Evolutionary conservation across 1,140 invertebrate species (phyloP).

Genomic region (Danaus plexippus): DNA sequence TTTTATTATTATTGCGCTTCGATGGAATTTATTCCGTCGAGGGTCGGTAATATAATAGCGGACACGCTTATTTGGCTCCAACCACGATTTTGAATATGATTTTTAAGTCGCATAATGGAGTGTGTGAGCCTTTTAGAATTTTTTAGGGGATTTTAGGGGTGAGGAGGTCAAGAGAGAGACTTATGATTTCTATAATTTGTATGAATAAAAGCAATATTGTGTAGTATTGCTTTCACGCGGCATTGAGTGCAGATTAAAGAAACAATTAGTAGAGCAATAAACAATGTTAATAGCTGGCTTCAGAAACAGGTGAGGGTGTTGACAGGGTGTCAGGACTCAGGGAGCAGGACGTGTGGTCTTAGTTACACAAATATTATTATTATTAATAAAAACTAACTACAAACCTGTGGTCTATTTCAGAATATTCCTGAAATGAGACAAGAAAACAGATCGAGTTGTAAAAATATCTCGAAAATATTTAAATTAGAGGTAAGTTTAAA

Average conservation of each 20-base stretch:
- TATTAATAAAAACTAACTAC: too few species aligned
- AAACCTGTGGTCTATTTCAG: too few species aligned
- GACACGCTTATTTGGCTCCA: conserved; percentile 44
- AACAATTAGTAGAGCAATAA: conserved; percentile 52
- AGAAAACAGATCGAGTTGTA: too few species aligned
- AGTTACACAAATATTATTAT: too few species aligned
- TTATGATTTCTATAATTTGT: not conserved
- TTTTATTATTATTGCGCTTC: conserved; percentile 71
- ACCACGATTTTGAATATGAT: conserved; percentile 64
- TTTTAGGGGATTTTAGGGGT: conserved; percentile 32
- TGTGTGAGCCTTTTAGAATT: conserved; percentile 47
- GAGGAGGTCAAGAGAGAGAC: conserved; percentile 9
- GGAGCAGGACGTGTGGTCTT: too few species aligned
- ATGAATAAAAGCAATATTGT: conserved; percentile 10
- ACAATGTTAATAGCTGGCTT: conserved; percentile 55
- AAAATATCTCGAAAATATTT: too few species aligned
- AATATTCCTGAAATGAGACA: too few species aligned
- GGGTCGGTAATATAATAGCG: conserved; percentile 55
- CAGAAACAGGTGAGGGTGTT: conserved; percentile 45
- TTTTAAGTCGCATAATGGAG: conserved; percentile 67
- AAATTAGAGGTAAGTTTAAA: too few species aligned
- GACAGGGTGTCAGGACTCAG: not conserved
- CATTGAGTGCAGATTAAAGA: conserved; percentile 47
- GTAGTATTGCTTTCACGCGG: conserved; percentile 41
- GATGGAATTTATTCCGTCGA: conserved; percentile 59